Conservation (phyloP, 2,888 invertebrate species). For the Cybosia mesomella region DNA sequence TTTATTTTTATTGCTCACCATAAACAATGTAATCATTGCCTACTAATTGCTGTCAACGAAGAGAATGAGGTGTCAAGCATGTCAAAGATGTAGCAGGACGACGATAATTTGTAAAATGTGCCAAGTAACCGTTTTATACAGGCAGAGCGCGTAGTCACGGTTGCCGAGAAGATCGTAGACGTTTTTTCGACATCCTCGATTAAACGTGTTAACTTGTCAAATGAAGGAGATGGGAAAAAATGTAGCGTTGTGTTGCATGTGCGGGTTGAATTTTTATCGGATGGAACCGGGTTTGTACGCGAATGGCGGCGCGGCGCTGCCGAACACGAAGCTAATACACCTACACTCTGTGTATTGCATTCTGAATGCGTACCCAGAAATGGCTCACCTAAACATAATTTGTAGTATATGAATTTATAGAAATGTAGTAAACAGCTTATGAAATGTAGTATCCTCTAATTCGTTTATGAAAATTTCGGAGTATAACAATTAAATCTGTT, state of each 20-base stretch:
- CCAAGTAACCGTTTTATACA: conserved; percentile 66
- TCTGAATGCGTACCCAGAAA: conserved; percentile 52
- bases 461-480: conserved; percentile 21
- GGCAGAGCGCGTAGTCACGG: conserved; percentile 47
- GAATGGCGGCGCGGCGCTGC: conserved; percentile 47
- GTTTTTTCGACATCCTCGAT: conserved; percentile 72
- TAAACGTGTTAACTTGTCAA: conserved; percentile 71
- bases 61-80: conserved; percentile 48
- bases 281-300: conserved; percentile 50
- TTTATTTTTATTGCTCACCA: conserved; percentile 54
- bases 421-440: conserved; percentile 6
- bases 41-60: conserved; percentile 57
- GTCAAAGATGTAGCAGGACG: conserved; percentile 48
- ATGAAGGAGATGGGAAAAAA: conserved; percentile 67
- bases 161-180: conserved; percentile 59
- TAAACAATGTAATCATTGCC: conserved; percentile 57
- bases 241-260: conserved; percentile 58
- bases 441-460: conserved; percentile 7
- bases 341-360: conserved; percentile 46
- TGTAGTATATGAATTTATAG: conserved; percentile 26
- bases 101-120: conserved; percentile 59
- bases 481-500: conserved; percentile 37
- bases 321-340: conserved; percentile 41
- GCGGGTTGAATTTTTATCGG: conserved; percentile 72
- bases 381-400: conserved; percentile 31